Percentiles rank a stretch among this genome's conserved stretches.
Evolutionary conservation across 1,140 invertebrate species (phyloP).

Genomic region (Halesus radiatus): DNA sequence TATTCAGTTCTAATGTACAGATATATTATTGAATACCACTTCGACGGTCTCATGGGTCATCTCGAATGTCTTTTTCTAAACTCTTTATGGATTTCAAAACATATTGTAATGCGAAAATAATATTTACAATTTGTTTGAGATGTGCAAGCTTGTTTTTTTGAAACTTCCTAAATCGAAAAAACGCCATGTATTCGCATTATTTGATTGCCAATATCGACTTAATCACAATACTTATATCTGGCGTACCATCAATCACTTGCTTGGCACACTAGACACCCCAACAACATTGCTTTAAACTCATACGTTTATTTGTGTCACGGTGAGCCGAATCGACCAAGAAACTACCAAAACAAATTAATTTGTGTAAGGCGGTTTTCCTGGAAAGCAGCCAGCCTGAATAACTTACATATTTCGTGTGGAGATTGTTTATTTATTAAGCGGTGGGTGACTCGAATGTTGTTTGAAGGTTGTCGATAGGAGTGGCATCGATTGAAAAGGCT

Average conservation of each 20-base stretch:
- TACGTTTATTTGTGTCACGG: not conserved
- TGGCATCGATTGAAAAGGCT: conserved; percentile 46
- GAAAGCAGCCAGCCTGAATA: not conserved
- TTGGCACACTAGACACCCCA: not conserved
- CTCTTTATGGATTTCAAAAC: too few relatives aligned
- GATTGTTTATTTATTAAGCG: not conserved
- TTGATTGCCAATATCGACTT: not conserved
- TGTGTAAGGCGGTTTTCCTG: not conserved
- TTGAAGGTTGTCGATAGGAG: not conserved
- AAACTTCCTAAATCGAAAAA: too few relatives aligned
- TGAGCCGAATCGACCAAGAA: conserved; percentile 17
- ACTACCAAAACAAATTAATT: conserved; percentile 1
- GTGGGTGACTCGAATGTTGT: not conserved
- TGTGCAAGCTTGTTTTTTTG: too few relatives aligned
- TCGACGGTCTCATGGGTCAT: too few relatives aligned
- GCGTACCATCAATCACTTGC: not conserved
- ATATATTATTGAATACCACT: too few relatives aligned
- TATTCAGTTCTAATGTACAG: too few relatives aligned
- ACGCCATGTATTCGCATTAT: not conserved
- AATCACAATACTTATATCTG: too few relatives aligned
- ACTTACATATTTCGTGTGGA: not conserved
- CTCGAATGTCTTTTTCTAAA: too few relatives aligned
- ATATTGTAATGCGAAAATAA: too few relatives aligned
- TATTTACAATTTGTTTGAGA: too few relatives aligned
- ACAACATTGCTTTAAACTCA: not conserved